These are phyloP conservation scores for Brachionus koreanus DNA, from an alignment of 1,140 invertebrate species.

Conservation along the genomic window DNA sequence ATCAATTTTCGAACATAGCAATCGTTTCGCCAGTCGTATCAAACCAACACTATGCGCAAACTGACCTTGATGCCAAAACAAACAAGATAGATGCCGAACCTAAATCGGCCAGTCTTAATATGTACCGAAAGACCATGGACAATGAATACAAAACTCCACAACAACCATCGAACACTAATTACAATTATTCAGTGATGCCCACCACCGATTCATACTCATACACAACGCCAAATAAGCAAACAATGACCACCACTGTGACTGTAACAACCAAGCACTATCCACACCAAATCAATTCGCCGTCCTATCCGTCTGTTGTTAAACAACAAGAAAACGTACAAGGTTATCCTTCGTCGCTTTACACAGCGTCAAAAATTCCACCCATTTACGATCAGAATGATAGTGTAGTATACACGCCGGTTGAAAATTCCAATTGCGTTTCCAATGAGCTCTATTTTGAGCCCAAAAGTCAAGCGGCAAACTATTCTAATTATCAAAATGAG, in stretches of 20 bases:
- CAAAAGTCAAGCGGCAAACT: neutral
- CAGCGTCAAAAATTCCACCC: neutral
- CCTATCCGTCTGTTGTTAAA: neutral
- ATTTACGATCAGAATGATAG: neutral
- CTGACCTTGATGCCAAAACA: neutral
- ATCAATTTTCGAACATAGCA: neutral
- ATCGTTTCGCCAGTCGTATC: slow-evolving; percentile 4
- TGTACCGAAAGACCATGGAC: neutral
- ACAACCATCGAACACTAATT: no score
- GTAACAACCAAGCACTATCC: slow-evolving; percentile 22
- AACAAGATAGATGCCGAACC: neutral
- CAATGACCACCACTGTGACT: neutral
- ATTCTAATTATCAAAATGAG: neutral
- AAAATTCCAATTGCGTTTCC: neutral
- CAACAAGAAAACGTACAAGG: neutral
- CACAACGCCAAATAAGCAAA: neutral
- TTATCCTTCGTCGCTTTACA: neutral
- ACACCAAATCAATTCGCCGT: neutral
- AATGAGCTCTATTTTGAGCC: neutral
- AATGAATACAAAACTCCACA: neutral
- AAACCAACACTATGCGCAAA: neutral
- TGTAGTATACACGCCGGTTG: neutral
- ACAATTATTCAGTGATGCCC: neutral
- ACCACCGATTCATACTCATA: neutral
- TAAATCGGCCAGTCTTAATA: neutral